Evolutionary conservation across 2,888 invertebrate species (phyloP).

Genomic region (Agrilus cyanescens): DNA sequence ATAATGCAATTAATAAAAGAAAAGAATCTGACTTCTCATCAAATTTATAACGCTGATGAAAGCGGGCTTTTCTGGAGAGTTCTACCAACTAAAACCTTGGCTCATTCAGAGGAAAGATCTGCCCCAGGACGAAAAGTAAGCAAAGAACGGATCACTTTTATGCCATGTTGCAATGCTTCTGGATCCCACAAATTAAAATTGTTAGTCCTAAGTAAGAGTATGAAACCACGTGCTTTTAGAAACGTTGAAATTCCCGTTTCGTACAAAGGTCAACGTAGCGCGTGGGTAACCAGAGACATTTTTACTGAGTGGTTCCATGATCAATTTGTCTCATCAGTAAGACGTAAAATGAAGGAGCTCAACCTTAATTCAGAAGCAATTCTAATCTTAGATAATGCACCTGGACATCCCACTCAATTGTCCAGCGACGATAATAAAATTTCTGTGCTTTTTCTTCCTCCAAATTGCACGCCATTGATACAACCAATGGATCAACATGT

Average conservation of each 20-base stretch:
- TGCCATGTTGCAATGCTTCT: conserved; percentile 20
- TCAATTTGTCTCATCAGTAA: conserved; percentile 12
- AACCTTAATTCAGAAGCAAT: conserved; percentile 6
- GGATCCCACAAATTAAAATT: conserved; percentile 21
- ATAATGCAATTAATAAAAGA: conserved; percentile 4
- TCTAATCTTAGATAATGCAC: conserved; percentile 6
- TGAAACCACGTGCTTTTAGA: conserved; percentile 20
- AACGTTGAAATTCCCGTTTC: conserved; percentile 15
- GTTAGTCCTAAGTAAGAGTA: too few relatives aligned
- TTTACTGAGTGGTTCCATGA: conserved; percentile 17
- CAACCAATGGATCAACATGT: conserved; percentile 11
- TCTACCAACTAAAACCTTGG: conserved; percentile 15
- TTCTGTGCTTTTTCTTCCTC: conserved; percentile 7
- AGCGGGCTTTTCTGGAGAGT: too few relatives aligned
- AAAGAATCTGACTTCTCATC: conserved; percentile 5
- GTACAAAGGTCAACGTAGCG: conserved; percentile 13
- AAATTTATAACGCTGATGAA: conserved; percentile 20
- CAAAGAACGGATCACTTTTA: conserved; percentile 20
- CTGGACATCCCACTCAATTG: conserved; percentile 9
- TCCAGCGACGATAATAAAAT: conserved; percentile 7
- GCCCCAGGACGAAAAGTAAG: conserved; percentile 16
- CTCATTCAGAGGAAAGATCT: conserved; percentile 11
- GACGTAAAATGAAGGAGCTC: too few relatives aligned
- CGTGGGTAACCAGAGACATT: conserved; percentile 18
- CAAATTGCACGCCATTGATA: conserved; percentile 8